phyloP scores from a whole-genome alignment of 2,113 vertebrate genomes.

The Casuarius casuarius region DNA sequence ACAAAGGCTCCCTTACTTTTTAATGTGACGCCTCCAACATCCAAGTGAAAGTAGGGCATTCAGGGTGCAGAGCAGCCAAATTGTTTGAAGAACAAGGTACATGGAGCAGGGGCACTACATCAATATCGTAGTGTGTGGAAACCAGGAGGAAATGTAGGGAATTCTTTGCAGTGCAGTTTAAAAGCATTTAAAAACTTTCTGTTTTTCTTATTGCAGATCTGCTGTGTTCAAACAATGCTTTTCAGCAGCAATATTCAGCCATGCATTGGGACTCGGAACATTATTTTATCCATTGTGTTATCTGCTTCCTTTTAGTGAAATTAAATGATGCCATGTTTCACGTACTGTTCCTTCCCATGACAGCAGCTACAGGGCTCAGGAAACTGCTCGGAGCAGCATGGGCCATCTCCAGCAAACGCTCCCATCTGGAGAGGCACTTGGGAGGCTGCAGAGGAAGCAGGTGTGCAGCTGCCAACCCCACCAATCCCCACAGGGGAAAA shows the following conservation, averaged over 20 bases:
- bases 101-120: not conserved
- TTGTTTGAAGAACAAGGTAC: not conserved
- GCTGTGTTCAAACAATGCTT: not conserved
- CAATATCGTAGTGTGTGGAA: not conserved
- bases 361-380: constrained; percentile 56
- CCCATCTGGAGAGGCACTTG: constrained; percentile 59
- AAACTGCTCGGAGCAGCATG: not conserved
- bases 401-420: constrained; percentile 13
- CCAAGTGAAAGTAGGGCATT: not conserved
- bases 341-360: constrained; percentile 21
- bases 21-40: accelerated
- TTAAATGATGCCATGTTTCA: constrained; percentile 2
- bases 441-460: constrained; percentile 53
- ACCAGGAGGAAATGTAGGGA: not conserved
- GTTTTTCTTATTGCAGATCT: not conserved
- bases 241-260: not conserved
- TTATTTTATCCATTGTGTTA: not conserved
- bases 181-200: not conserved
- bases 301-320: constrained; percentile 16
- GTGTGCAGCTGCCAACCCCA: constrained; percentile 49
- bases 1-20: not conserved
- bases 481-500: constrained; percentile 36
- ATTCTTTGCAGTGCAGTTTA: not conserved
- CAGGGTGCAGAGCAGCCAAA: not conserved
- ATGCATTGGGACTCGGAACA: not conserved